Percentiles rank a stretch among this genome's conserved stretches.
Evolutionary conservation across 2,113 vertebrate species (phyloP).

Genomic region (Petaurus breviceps): DNA sequence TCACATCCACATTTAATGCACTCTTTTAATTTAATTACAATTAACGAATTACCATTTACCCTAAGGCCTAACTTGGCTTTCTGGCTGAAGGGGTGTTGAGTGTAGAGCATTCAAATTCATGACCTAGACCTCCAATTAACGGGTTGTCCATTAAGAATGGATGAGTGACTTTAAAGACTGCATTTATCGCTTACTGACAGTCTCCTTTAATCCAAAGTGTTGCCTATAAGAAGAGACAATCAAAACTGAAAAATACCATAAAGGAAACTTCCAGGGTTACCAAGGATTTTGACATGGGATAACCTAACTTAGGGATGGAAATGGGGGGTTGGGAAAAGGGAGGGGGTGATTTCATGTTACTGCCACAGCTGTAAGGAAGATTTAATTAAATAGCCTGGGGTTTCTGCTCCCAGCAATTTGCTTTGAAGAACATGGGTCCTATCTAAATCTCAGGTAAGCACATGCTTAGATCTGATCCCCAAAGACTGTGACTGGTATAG

Average conservation of each 20-base stretch:
- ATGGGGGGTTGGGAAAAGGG: background rate
- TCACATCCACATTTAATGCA: conserved; percentile 82
- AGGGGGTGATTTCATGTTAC: background rate
- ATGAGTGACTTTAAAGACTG: conserved; percentile 85
- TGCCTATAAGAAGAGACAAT: conserved; percentile 76
- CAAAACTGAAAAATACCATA: conserved; percentile 51
- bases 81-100: conserved; percentile 85
- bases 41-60: conserved; percentile 88
- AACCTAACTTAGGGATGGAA: background rate
- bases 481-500: background rate
- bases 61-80: conserved; percentile 84
- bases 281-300: conserved; percentile 59
- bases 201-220: conserved; percentile 77
- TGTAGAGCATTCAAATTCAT: conserved; percentile 86
- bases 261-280: conserved; percentile 45
- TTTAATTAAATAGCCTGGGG: background rate
- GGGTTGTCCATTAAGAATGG: conserved; percentile 87
- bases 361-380: background rate
- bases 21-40: conserved; percentile 86
- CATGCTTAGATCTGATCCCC: background rate
- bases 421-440: conserved; percentile 3
- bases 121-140: conserved; percentile 88
- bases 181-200: conserved; percentile 79
- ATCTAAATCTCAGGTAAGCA: background rate
- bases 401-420: background rate